Evolutionary conservation across 37 sponge, comb jelly and placozoan species (phyloP).

Genomic region (Corticium candelabrum): DNA sequence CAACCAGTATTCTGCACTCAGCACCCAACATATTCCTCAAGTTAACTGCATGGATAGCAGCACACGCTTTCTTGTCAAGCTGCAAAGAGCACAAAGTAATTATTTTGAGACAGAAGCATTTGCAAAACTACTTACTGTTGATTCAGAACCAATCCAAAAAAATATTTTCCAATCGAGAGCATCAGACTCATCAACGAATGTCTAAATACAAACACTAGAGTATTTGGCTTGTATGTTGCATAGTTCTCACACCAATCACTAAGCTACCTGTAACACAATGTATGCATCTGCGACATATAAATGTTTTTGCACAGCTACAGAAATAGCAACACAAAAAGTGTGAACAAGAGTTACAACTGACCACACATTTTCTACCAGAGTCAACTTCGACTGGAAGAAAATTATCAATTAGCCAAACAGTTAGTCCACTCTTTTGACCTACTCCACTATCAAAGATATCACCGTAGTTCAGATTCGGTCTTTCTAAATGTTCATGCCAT

Average conservation of each 20-base stretch:
- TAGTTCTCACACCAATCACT: no score
- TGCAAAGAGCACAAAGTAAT: slow-evolving; percentile 8
- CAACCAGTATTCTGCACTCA: slow-evolving; percentile 36
- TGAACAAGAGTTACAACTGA: not conserved
- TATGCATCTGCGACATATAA: slow-evolving; percentile 85
- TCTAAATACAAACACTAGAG: no score
- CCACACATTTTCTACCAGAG: slow-evolving; percentile 26
- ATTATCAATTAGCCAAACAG: slow-evolving; percentile 93
- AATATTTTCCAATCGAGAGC: slow-evolving; percentile 82
- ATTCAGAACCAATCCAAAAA: slow-evolving; percentile 88
- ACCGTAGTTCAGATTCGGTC: slow-evolving; percentile 81
- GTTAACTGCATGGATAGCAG: slow-evolving; percentile 96
- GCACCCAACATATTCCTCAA: slow-evolving; percentile 85
- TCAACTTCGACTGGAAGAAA: slow-evolving; percentile 81
- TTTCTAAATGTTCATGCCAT: slow-evolving; percentile 60
- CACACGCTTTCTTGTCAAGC: slow-evolving; percentile 94
- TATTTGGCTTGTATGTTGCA: no score
- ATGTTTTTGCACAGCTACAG: slow-evolving; percentile 51
- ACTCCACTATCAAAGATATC: slow-evolving; percentile 46
- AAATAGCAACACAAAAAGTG: not conserved
- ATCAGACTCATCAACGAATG: slow-evolving; percentile 41
- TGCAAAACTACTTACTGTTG: slow-evolving; percentile 40
- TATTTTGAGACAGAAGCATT: not conserved
- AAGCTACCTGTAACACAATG: slow-evolving; percentile 59
- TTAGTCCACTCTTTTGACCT: slow-evolving; percentile 22